These are phyloP conservation scores for Altica lythri DNA, from an alignment of 2,888 invertebrate species.

Conservation along the genomic window DNA sequence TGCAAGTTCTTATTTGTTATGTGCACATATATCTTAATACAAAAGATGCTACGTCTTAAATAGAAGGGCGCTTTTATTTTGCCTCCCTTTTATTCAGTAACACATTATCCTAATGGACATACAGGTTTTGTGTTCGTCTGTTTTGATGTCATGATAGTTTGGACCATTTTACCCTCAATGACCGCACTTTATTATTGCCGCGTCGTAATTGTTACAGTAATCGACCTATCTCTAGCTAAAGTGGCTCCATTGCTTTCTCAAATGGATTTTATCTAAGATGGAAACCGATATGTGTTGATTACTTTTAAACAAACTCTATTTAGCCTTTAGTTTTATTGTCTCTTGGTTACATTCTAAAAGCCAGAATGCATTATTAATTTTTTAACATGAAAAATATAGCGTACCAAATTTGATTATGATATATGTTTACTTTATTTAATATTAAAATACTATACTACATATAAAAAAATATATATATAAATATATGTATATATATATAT, in stretches of 20 bases:
- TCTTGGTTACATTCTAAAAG: too few relatives aligned
- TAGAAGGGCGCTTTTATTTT: too few relatives aligned
- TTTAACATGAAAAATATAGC: too few relatives aligned
- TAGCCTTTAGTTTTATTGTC: constrained; percentile 23
- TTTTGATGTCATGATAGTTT: constrained; percentile 51
- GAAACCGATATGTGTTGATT: constrained; percentile 38
- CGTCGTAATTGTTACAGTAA: constrained; percentile 55
- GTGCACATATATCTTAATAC: too few relatives aligned
- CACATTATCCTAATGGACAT: constrained; percentile 12
- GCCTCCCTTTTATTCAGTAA: constrained; percentile 7
- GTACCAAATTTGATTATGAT: too few relatives aligned
- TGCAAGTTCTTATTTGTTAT: too few relatives aligned
- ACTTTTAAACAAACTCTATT: constrained; percentile 31
- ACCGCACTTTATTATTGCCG: constrained; percentile 53
- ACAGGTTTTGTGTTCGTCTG: constrained; percentile 30
- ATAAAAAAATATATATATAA: too few relatives aligned
- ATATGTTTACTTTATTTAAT: too few relatives aligned
- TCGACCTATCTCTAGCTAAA: constrained; percentile 47
- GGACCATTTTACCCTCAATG: constrained; percentile 54
- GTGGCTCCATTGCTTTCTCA: constrained; percentile 36
- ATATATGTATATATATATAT: too few relatives aligned
- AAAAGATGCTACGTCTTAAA: too few relatives aligned
- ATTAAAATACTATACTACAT: too few relatives aligned
- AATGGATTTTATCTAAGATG: constrained; percentile 37
- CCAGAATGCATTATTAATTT: too few relatives aligned